These are phyloP conservation scores for Drosophila meridiana DNA, from an alignment of 2,888 invertebrate genomes.

Conservation along the genomic window DNA sequence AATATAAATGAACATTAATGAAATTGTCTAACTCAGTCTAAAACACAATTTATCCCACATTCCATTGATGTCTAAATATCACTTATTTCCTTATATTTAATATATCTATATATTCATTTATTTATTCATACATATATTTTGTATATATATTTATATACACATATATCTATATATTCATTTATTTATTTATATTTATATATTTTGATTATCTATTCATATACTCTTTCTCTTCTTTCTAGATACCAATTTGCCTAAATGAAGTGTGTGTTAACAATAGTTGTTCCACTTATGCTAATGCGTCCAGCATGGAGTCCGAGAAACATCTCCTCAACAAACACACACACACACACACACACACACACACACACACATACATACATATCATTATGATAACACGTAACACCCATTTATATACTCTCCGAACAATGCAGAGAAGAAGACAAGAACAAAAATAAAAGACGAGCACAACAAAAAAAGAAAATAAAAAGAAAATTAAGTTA, in stretches of 20 bases:
- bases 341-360: neutral
- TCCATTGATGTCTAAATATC: too few species aligned
- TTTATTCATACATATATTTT: too few species aligned
- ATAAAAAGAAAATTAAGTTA: constrained; percentile 1
- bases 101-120: too few species aligned
- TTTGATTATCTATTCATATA: too few species aligned
- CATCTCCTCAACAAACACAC: neutral
- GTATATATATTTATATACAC: too few species aligned
- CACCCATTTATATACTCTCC: neutral
- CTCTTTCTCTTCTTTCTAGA: neutral
- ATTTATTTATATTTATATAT: too few species aligned
- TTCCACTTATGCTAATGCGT: constrained; percentile 11
- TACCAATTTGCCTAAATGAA: neutral
- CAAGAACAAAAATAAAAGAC: neutral
- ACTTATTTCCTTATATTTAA: too few species aligned
- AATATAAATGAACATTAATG: too few species aligned
- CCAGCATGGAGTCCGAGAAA: neutral
- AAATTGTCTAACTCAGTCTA: too few species aligned
- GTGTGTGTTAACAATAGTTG: constrained; percentile 15
- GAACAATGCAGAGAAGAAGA: constrained; percentile 1
- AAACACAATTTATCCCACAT: too few species aligned
- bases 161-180: too few species aligned
- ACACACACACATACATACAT: too few species aligned
- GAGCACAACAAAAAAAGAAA: neutral
- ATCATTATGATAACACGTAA: constrained; percentile 13